Evolutionary conservation across 2,113 vertebrate genomes (phyloP).

Genomic region (Anthoscopus minutus): DNA sequence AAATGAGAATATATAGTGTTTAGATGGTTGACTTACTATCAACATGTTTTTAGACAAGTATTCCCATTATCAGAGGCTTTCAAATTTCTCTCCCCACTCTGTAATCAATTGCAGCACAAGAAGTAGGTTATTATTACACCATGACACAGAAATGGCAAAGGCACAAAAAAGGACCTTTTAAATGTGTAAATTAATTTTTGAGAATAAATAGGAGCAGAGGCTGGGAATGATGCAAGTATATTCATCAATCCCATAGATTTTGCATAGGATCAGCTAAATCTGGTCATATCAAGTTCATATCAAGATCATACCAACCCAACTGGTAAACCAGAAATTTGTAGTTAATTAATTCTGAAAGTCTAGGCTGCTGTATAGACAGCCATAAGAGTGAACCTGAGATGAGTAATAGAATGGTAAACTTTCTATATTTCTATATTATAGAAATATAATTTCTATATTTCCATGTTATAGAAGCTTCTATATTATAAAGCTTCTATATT

Average conservation of each 20-base stretch:
- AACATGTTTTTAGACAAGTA: background rate
- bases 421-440: no score
- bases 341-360: background rate
- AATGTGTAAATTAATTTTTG: background rate
- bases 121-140: background rate
- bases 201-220: background rate
- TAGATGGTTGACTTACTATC: background rate
- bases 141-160: background rate
- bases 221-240: background rate
- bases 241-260: background rate
- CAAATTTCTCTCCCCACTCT: background rate
- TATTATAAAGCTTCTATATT: background rate
- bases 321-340: background rate
- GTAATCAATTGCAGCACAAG: background rate
- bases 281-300: background rate
- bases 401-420: background rate
- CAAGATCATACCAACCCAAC: no score
- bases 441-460: no score
- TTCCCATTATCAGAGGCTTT: background rate
- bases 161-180: background rate
- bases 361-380: background rate
- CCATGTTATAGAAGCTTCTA: no score
- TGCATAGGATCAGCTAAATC: background rate
- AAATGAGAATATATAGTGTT: background rate
- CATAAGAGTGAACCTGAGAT: background rate